phyloP scores from a whole-genome alignment of 2,888 invertebrate species.

The Portevinia maculata region DNA sequence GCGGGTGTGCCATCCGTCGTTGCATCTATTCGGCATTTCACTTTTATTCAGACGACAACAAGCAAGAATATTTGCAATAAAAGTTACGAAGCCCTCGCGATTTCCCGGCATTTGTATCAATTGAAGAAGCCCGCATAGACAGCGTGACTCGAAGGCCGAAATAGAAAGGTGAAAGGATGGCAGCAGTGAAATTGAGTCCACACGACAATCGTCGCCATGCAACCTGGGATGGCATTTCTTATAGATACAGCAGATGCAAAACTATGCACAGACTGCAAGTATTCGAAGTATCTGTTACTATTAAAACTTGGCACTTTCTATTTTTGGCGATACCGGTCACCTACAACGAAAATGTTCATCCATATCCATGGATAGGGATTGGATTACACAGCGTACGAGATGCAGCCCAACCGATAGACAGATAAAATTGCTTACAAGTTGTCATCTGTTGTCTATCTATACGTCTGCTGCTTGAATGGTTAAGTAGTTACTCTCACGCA shows the following conservation, averaged over 20 bases:
- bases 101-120: slow-evolving; percentile 37
- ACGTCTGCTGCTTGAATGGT: background rate
- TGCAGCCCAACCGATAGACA: background rate
- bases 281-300: slow-evolving; percentile 45
- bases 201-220: slow-evolving; percentile 25
- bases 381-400: slow-evolving; percentile 10
- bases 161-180: slow-evolving; percentile 71
- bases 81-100: slow-evolving; percentile 21
- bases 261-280: slow-evolving; percentile 26
- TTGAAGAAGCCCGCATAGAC: background rate
- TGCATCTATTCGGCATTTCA: slow-evolving; percentile 24
- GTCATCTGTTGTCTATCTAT: background rate
- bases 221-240: too few relatives aligned
- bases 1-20: background rate
- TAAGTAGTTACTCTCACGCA: slow-evolving; percentile 33
- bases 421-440: slow-evolving; percentile 30
- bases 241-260: slow-evolving; percentile 10
- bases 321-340: slow-evolving; percentile 46
- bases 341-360: slow-evolving; percentile 38
- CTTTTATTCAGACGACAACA: slow-evolving; percentile 18
- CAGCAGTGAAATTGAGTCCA: slow-evolving; percentile 65
- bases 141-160: slow-evolving; percentile 15
- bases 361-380: slow-evolving; percentile 16
- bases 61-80: background rate
- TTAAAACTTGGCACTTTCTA: slow-evolving; percentile 54